Conservation (phyloP, 2,113 vertebrate genomes). For the Corynorhinus townsendii region DNA sequence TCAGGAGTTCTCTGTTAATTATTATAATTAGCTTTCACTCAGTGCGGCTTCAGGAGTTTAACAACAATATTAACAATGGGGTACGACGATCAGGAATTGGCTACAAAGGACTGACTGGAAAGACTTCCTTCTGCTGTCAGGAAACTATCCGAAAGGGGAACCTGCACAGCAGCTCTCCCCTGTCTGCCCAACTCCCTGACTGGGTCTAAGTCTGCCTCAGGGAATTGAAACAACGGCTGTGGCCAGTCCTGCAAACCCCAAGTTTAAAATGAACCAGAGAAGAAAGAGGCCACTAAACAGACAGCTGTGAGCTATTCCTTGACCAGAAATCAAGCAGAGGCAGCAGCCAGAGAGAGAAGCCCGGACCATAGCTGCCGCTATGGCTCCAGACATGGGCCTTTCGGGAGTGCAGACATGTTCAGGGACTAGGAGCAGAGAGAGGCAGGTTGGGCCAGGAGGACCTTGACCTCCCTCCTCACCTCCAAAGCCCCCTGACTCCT, state of each 20-base stretch:
- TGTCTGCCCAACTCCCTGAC: neutral
- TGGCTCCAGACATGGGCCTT: neutral
- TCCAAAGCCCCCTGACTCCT: neutral
- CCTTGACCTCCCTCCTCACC: neutral
- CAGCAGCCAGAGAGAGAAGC: neutral
- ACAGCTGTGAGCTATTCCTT: neutral
- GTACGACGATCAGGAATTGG: slow-evolving; percentile 67
- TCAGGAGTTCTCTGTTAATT: slow-evolving; percentile 87
- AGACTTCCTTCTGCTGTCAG: slow-evolving; percentile 61
- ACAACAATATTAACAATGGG: slow-evolving; percentile 82
- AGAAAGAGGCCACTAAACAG: slow-evolving; percentile 12
- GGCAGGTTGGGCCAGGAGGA: fast-evolving
- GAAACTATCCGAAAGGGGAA: neutral
- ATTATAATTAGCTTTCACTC: slow-evolving; percentile 86
- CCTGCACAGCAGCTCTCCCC: neutral
- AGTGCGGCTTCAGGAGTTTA: slow-evolving; percentile 77
- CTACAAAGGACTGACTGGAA: slow-evolving; percentile 37
- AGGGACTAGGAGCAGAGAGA: neutral
- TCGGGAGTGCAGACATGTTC: fast-evolving
- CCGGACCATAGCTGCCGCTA: fast-evolving
- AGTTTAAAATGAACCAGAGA: slow-evolving; percentile 34
- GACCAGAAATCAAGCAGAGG: neutral
- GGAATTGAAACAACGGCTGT: neutral
- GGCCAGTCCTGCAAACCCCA: neutral
- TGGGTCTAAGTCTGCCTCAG: neutral